Percentiles rank a stretch among this genome's conserved stretches.
These are phyloP conservation scores for Manduca sexta DNA, from an alignment of 1,140 invertebrate species.

Conservation along the genomic window DNA sequence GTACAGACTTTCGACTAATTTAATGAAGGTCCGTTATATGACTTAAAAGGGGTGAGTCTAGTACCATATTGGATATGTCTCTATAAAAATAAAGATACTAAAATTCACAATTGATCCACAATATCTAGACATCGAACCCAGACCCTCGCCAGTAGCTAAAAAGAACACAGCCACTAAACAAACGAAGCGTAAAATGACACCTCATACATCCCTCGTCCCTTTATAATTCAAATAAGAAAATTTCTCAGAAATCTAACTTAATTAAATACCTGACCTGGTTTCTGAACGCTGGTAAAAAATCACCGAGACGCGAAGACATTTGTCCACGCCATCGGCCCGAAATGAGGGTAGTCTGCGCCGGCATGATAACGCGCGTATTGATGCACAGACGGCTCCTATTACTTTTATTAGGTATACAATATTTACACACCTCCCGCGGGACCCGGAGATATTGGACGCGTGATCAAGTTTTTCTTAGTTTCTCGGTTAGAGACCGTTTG, in stretches of 20 bases:
- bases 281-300: constrained; percentile 4
- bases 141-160: too few species aligned
- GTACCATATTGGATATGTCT: too few species aligned
- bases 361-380: constrained; percentile 5
- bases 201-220: too few species aligned
- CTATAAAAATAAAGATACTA: too few species aligned
- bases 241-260: neutral
- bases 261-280: constrained; percentile 5
- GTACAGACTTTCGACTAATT: too few species aligned
- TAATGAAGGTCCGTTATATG: too few species aligned
- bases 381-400: constrained; percentile 5
- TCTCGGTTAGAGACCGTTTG: neutral
- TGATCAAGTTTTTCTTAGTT: neutral
- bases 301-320: neutral
- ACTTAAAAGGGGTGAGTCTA: too few species aligned
- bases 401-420: constrained; percentile 5
- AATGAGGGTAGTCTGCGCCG: neutral
- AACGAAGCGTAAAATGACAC: too few species aligned
- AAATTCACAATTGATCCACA: too few species aligned
- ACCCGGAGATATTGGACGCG: neutral
- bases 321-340: neutral
- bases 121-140: too few species aligned
- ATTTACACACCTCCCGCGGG: neutral
- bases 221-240: too few species aligned
- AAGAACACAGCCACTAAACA: too few species aligned